These are phyloP conservation scores for Poecile montanus DNA, from an alignment of 2,797 vertebrate genomes.

Conservation along the genomic window DNA sequence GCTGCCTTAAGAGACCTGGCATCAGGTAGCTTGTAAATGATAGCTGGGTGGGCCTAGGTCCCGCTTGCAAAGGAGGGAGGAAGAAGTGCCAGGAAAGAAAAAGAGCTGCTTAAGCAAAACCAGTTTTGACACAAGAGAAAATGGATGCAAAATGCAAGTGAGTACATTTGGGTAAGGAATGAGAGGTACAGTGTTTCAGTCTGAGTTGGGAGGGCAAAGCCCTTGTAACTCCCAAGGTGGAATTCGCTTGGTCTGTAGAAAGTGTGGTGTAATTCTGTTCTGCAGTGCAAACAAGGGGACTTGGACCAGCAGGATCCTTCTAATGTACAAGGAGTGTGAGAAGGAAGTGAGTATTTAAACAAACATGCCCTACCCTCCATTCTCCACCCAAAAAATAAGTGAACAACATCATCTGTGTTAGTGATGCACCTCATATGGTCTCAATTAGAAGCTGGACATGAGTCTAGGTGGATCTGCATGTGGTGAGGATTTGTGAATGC, in stretches of 20 bases:
- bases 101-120: neutral
- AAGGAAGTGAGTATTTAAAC: neutral
- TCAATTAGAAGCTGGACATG: neutral
- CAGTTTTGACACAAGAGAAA: neutral
- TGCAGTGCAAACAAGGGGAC: neutral
- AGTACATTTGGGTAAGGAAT: neutral
- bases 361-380: neutral
- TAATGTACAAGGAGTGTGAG: neutral
- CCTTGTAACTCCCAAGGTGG: neutral
- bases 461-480: neutral
- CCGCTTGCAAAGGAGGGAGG: neutral
- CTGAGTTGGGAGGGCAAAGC: neutral
- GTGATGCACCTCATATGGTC: neutral
- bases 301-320: neutral
- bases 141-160: neutral
- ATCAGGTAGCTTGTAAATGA: neutral
- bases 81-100: neutral
- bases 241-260: neutral
- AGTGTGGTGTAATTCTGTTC: neutral
- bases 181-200: fast-evolving
- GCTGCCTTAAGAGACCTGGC: neutral
- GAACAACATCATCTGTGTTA: neutral
- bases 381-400: neutral
- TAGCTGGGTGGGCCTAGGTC: neutral
- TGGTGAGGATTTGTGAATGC: neutral